Conservation (phyloP, 2,888 invertebrate species). For the Hemithea aestivaria region DNA sequence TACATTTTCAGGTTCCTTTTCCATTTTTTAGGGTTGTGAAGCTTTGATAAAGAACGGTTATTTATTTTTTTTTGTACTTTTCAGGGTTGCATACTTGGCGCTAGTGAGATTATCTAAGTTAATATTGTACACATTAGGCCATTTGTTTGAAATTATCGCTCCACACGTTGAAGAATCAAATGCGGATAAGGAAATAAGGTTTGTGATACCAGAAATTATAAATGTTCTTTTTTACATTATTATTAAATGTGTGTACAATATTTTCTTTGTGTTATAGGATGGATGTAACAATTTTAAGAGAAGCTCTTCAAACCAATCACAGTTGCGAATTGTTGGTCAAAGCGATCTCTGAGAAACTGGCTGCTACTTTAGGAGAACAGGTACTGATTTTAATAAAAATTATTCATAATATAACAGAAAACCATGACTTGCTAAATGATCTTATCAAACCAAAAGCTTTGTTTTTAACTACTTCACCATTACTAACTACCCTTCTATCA, state of each 20-base stretch:
- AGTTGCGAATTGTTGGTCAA: slow-evolving; percentile 91
- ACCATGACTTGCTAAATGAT: no score
- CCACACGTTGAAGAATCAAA: slow-evolving; percentile 69
- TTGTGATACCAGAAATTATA: slow-evolving; percentile 17
- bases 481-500: no score
- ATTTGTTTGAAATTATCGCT: slow-evolving; percentile 83
- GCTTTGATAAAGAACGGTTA: no score
- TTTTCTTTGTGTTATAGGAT: slow-evolving; percentile 45
- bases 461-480: no score
- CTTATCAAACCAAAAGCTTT: no score
- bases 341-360: slow-evolving; percentile 89
- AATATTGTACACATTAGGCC: slow-evolving; percentile 91
- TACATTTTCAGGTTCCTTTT: no score
- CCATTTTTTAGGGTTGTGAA: no score
- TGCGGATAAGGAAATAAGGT: slow-evolving; percentile 66
- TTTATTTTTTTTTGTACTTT: no score
- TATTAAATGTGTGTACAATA: no score
- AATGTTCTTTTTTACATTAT: slow-evolving; percentile 2
- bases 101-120: slow-evolving; percentile 94
- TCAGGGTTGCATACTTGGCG: slow-evolving; percentile 90
- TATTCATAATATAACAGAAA: no score
- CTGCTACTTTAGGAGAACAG: slow-evolving; percentile 89
- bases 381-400: no score
- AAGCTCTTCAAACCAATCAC: slow-evolving; percentile 90
- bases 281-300: slow-evolving; percentile 84